Base-by-base conservation (phyloP, 1,140 invertebrate genomes). In the Agrypnia vestita region DNA sequence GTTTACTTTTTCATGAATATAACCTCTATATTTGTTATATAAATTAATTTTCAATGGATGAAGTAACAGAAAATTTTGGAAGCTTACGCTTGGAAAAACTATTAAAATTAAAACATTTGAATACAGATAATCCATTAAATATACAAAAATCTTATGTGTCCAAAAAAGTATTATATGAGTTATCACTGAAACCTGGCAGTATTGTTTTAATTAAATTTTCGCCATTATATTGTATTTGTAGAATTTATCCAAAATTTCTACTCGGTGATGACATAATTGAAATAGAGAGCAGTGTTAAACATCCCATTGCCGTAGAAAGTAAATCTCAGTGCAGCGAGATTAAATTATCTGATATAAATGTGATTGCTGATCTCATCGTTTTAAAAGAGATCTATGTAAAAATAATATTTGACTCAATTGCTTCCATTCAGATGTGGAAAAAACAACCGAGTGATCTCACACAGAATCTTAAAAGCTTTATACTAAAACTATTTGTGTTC, bases 141-240 rank as follows among this genome's bases (percentile, higher is more conserved):
- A 78, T 62, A 56, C 82, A 83, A 72, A 83, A 80, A 79, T 79
- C 79, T 78, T 83, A 64, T 51, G 15, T 76, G 4, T 79, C 76
- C 11, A 44, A 46, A 49, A 62, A 78, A 35, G 44, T 49, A 35
- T 79, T 83, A 71, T n/a, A 78, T 12, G 44, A 71, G 10, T 44
- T 83, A 11, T 13, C 11, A 13, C 49, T 71, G 13, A 56, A 55
- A 69, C 69, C 76, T 19, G 82, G 82, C 15, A 21, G 35, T 25
- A 17, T 55, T 15, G 59, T 79, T n/a, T 71, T 72, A 47, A 19
- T 83, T 0, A 19, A 75, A 47, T 21, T 46, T 9, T 64, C 51
- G 44, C 9, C 35, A 46, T 15, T 51, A 8, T 46, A 15, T 13
- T 78, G 59, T 71, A 3, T 80, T 10, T 83, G 82, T 62, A 74